These are phyloP conservation scores for Scolopax rusticola DNA, from an alignment of 2,797 vertebrate genomes.

Conservation along the genomic window DNA sequence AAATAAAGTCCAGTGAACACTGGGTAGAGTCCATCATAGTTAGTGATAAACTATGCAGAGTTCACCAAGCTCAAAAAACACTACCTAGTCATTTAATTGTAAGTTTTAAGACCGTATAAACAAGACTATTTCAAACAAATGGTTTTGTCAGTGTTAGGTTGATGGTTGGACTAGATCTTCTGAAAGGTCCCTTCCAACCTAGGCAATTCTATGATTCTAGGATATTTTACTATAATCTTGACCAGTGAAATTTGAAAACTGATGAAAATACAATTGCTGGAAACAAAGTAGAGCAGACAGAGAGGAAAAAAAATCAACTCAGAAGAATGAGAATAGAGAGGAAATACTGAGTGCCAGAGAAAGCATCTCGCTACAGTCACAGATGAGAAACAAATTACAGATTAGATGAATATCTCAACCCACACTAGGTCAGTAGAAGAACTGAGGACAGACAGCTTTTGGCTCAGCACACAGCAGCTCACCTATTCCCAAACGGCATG, in stretches of 20 bases:
- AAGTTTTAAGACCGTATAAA: background rate
- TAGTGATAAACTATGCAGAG: background rate
- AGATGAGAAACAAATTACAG: background rate
- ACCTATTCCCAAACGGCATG: accelerated
- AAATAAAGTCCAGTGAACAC: background rate
- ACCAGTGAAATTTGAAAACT: background rate
- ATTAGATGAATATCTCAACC: background rate
- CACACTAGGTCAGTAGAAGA: background rate
- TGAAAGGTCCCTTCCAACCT: no score
- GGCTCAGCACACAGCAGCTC: background rate
- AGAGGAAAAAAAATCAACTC: background rate
- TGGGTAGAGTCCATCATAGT: background rate
- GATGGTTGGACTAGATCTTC: no score
- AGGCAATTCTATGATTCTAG: no score
- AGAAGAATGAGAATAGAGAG: background rate
- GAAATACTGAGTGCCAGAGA: background rate
- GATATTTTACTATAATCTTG: background rate
- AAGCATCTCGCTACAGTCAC: background rate
- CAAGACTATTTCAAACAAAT: background rate
- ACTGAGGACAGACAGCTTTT: background rate
- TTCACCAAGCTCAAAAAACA: background rate
- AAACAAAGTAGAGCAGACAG: background rate
- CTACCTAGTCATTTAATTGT: background rate
- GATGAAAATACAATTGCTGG: background rate
- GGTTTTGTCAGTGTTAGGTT: background rate